phyloP scores from a whole-genome alignment of 2,797 vertebrate species.

The Pipistrellus kuhlii region DNA sequence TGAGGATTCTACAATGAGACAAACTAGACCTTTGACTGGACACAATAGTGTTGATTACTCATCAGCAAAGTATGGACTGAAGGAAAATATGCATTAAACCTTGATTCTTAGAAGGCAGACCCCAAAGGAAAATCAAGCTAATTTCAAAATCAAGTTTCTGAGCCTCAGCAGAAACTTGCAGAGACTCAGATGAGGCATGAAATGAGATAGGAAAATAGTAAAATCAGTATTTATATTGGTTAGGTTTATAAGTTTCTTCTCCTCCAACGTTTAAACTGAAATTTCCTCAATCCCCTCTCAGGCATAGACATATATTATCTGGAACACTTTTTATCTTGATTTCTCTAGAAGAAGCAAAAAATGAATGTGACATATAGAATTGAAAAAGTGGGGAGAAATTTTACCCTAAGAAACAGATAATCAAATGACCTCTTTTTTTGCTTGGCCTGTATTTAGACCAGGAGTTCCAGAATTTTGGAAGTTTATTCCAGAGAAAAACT shows the following conservation, averaged over 20 bases:
- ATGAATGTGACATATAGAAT: neutral
- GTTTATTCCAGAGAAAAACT: neutral
- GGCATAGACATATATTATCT: neutral
- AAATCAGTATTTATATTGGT: neutral
- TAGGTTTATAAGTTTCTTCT: neutral
- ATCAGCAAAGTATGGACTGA: neutral
- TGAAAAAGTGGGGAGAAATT: neutral
- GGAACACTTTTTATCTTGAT: neutral
- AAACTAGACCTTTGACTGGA: neutral
- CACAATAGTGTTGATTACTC: neutral
- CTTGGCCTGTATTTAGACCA: neutral
- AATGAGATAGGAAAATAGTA: neutral
- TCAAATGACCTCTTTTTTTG: neutral
- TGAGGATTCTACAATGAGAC: neutral
- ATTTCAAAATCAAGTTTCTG: neutral
- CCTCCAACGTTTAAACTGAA: neutral
- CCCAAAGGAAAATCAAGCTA: neutral
- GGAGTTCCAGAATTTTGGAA: neutral
- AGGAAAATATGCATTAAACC: neutral
- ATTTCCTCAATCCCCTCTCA: neutral
- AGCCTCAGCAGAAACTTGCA: neutral
- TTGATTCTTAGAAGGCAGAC: neutral
- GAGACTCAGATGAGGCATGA: neutral
- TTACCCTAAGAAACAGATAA: neutral
- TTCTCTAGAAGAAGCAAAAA: constrained; percentile 15